Evolutionary conservation across 2,888 invertebrate species (phyloP).

Genomic region (Sinohyriopsis cumingii): DNA sequence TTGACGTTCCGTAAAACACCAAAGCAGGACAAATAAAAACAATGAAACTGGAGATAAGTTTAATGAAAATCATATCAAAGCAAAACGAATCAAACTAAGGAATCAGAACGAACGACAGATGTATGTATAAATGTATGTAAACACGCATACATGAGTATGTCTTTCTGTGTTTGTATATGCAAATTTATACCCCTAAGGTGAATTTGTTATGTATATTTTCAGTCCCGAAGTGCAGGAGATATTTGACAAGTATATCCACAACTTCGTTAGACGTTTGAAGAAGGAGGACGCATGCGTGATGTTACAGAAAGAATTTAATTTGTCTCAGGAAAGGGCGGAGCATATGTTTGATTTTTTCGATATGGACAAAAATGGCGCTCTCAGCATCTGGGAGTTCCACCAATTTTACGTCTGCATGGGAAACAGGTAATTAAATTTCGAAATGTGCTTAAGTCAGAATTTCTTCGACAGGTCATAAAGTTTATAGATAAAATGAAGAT

Average conservation of each 20-base stretch:
- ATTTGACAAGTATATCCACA: slow-evolving; percentile 59
- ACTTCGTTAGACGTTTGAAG: slow-evolving; percentile 52
- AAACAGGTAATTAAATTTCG: slow-evolving; percentile 42
- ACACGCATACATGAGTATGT: too few relatives aligned
- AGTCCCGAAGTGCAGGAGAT: slow-evolving; percentile 56
- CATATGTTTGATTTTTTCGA: slow-evolving; percentile 62
- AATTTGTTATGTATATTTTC: slow-evolving; percentile 16
- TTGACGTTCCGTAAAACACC: too few relatives aligned
- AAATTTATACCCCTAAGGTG: not conserved
- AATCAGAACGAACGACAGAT: too few relatives aligned
- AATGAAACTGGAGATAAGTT: too few relatives aligned
- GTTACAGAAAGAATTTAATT: slow-evolving; percentile 53
- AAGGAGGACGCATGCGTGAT: slow-evolving; percentile 49
- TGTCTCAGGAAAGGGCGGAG: slow-evolving; percentile 42
- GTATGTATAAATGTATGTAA: too few relatives aligned
- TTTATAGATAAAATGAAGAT: slow-evolving; percentile 2
- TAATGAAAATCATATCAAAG: too few relatives aligned
- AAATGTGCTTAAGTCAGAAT: not conserved
- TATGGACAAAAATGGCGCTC: slow-evolving; percentile 52
- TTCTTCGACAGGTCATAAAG: slow-evolving; percentile 3
- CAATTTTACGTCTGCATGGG: slow-evolving; percentile 59
- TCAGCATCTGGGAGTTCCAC: slow-evolving; percentile 64
- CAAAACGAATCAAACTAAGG: too few relatives aligned
- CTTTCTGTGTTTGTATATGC: not conserved
- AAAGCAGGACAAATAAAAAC: too few relatives aligned